Base-by-base conservation (phyloP, 2,888 invertebrate genomes). In the Alentia gelatinosa region DNA sequence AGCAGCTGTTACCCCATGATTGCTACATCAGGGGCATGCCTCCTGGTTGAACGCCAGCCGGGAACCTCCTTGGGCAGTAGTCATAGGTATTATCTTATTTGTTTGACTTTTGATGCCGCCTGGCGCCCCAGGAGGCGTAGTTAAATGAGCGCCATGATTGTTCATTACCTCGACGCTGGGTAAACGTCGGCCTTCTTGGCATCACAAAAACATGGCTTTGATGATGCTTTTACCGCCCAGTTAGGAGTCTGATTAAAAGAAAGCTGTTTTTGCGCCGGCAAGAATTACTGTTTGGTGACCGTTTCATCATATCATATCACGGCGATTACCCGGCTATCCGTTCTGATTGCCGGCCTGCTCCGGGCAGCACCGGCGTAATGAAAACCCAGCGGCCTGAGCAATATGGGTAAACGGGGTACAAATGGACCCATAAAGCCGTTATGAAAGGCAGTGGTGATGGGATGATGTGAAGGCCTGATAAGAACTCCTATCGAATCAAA, bases 291-390 rank as follows among this genome's bases (percentile, higher is more conserved):
- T 47, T 33, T 47, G 30, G 30, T 86, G 86, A 86, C 86, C 86
- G 50, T 42, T 86, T 86, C 86, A 86, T 86, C 86, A 86, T 86
- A 86, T 86, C 86, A 86, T 86, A 86, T 86, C 86, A 86, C 47
- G 47, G 42, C n/a, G 86, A 86, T 86, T 86, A 86, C 15, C 83
- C 47, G 26, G 47, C 86, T 86, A 86, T 86, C 86, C 30, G 50
- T 47, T 19, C 47, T 47, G 26, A 86, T 86, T 86, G 47, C 23
- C 86, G 30, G 30, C 12, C 42, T 15, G 47, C 86, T 47, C 30
- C 12, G 9, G 86, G 86, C 86, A 30, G 15, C 19, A 42, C n/a
- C 0, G 86, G 30, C 19, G 42, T 86, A 86, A 86, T 86, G 86
- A 86, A 86, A 86, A 86, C 47, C 50, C 47, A 40, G 47, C 47